Evolutionary conservation across 2,113 vertebrate species (phyloP).

Genomic region (Oenanthe melanoleuca): DNA sequence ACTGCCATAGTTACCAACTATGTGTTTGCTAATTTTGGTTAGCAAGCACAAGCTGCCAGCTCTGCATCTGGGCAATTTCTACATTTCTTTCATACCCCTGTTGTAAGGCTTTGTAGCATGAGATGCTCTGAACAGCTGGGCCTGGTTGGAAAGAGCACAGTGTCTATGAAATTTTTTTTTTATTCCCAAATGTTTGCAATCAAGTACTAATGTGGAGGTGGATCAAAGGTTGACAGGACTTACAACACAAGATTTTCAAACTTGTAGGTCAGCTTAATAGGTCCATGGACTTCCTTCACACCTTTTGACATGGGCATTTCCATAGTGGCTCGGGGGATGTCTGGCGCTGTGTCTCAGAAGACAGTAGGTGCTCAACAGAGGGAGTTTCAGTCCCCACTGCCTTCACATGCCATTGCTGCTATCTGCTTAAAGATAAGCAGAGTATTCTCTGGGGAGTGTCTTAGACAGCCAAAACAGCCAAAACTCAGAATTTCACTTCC

Average conservation of each 20-base stretch:
- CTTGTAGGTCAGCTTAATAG: neutral
- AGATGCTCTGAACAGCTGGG: neutral
- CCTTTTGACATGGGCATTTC: neutral
- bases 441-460: neutral
- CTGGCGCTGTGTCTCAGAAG: neutral
- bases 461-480: neutral
- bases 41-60: neutral
- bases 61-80: neutral
- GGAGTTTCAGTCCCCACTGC: neutral
- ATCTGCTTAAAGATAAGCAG: neutral
- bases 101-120: neutral
- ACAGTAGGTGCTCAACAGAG: neutral
- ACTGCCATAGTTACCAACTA: neutral
- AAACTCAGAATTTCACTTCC: neutral
- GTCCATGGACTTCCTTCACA: neutral
- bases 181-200: neutral
- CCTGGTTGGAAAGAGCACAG: neutral
- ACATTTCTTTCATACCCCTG: neutral
- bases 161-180: neutral
- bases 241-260: neutral
- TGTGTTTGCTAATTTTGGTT: neutral
- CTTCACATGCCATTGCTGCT: neutral
- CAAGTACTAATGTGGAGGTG: neutral
- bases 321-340: neutral
- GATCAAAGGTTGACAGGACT: neutral